These are phyloP conservation scores for Pelobates cultripes DNA, from an alignment of 2,797 vertebrate species.

Conservation along the genomic window DNA sequence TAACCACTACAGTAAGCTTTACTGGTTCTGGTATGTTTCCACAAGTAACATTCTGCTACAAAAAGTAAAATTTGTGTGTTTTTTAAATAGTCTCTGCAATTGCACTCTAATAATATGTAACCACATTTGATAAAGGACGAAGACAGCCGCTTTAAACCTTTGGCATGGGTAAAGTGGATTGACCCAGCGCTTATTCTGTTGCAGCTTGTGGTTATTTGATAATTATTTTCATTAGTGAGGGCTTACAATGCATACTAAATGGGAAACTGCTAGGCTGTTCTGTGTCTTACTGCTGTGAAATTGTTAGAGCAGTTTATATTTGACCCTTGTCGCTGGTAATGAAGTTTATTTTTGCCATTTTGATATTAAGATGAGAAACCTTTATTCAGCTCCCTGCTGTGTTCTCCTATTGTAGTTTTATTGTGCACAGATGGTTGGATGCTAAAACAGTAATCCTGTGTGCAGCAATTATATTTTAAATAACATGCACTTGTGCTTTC, in stretches of 20 bases:
- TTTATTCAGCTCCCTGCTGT: neutral
- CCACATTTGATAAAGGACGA: too few species aligned
- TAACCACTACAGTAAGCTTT: too few species aligned
- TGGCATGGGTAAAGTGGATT: too few species aligned
- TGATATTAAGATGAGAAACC: neutral
- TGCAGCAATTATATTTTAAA: slow-evolving; percentile 34
- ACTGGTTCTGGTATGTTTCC: too few species aligned
- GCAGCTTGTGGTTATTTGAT: neutral
- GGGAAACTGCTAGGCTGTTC: neutral
- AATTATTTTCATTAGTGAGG: neutral
- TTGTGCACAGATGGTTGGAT: slow-evolving; percentile 34
- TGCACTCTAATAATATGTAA: too few species aligned
- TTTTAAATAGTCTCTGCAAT: too few species aligned
- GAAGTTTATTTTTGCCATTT: slow-evolving; percentile 19
- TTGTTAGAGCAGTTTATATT: neutral
- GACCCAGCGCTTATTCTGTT: neutral
- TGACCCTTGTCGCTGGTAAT: slow-evolving; percentile 9
- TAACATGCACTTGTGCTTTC: neutral
- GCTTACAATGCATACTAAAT: neutral
- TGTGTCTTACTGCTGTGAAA: neutral
- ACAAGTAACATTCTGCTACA: too few species aligned
- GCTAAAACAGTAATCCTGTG: slow-evolving; percentile 13
- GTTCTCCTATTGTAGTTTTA: slow-evolving; percentile 5
- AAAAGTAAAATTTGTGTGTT: too few species aligned
- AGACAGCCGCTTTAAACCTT: too few species aligned